Evolutionary conservation across 2,888 invertebrate genomes (phyloP).

Genomic region (Ceriagrion tenellum): DNA sequence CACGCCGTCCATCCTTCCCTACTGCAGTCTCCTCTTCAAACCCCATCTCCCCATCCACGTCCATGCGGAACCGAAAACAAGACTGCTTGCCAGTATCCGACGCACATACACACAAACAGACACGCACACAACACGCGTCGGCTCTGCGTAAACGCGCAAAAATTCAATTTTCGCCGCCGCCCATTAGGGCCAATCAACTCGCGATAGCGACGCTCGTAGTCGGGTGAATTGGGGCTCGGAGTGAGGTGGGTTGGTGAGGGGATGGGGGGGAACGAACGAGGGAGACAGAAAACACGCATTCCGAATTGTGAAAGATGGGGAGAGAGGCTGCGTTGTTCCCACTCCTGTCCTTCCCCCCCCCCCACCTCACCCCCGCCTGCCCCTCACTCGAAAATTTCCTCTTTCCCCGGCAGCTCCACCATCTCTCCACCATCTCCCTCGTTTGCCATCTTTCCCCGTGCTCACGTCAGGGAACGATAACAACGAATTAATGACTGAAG

Average conservation of each 20-base stretch:
- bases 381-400: background rate
- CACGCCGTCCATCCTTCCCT: background rate
- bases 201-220: background rate
- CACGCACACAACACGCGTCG: background rate
- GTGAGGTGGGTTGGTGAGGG: background rate
- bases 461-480: background rate
- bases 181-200: background rate
- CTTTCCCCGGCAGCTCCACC: background rate
- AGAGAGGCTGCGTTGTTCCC: background rate
- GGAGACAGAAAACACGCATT: background rate
- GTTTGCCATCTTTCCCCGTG: background rate
- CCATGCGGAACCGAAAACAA: background rate
- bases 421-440: background rate
- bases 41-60: background rate
- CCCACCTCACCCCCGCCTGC: background rate
- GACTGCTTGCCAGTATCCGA: background rate
- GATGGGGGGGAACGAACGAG: background rate
- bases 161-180: constrained; percentile 17
- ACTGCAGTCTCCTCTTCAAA: background rate
- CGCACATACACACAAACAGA: background rate
- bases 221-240: background rate
- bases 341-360: background rate
- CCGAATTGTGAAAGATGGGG: background rate
- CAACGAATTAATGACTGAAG: background rate
- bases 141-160: background rate